These are phyloP conservation scores for Cheirogaleus medius DNA, from an alignment of 2,113 vertebrate genomes.

Conservation along the genomic window DNA sequence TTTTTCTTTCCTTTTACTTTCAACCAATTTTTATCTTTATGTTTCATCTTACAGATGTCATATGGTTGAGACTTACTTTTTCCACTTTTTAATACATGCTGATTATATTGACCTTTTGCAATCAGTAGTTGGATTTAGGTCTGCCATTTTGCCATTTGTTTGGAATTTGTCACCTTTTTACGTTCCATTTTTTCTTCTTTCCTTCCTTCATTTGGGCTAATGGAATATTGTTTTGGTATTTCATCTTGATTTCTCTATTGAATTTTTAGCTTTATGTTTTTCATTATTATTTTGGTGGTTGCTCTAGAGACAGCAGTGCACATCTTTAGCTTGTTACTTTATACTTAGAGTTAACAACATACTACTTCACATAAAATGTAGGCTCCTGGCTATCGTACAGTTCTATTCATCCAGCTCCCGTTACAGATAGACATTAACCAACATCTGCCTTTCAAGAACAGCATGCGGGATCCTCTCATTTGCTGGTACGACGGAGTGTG, in stretches of 20 bases:
- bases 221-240: not conserved
- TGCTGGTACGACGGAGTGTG: fast-evolving
- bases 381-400: not conserved
- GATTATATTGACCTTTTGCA: not conserved
- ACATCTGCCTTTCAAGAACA: not conserved
- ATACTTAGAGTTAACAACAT: not conserved
- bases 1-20: not conserved
- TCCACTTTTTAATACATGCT: not conserved
- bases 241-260: conserved; percentile 28
- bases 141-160: not conserved
- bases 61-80: not conserved
- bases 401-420: not conserved
- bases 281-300: not conserved
- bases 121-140: not conserved
- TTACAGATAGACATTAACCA: not conserved
- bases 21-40: not conserved
- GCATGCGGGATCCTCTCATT: not conserved
- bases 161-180: not conserved
- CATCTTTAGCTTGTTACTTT: not conserved
- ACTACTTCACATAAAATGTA: not conserved
- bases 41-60: not conserved
- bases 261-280: not conserved
- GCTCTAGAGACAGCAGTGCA: not conserved
- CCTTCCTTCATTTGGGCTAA: not conserved
- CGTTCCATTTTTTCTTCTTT: not conserved